Evolutionary conservation across 2,888 invertebrate species (phyloP), one percentile per base, ranked within the genome.

Genomic region (Eumerus sabulonum): DNA sequence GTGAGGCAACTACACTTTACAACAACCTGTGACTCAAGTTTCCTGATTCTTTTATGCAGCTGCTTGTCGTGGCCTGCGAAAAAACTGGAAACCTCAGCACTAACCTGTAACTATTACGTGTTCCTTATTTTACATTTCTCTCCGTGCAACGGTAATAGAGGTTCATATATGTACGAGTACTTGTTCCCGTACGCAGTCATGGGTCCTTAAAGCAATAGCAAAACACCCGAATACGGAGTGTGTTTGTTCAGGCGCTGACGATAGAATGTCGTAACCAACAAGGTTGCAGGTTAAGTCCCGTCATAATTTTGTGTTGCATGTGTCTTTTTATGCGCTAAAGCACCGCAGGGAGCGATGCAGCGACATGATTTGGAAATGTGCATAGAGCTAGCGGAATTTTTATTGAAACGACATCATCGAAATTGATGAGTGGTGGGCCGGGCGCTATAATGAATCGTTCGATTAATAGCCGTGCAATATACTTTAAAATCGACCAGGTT

Each of bases 1-100:
- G 51, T 35, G 44, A 54, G 16, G 42, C 42, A 48, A 17, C 42
- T 40, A 35, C 50, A 57, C 63, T 53, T 53, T 51, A 48, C 42
- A 12, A 35, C 60, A 76, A 76, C 76, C 66, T 76, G 76, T 35
- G 60, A 51, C 60, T 71, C 50, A 27, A 45, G 54, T 66, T 56
- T 45, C 44, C 12, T 18, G 18, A 14, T 14, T 18, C 44, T 27
- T 56, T 35, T 40, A 18, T 47, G 54, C 36, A 48, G 59, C 56
- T 66, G 60, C 27, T 54, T 67, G 56, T 60, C 16, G 40, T 19
- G 16, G 14, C 16, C 16, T 38, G 13, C 27, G 27, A 27, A 27
- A 27, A 2, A 45, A 45, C 40, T 42, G 35, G 36, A 14, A 35
- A 54, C 35, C 48, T 17, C 60, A 53, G 67, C 60, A 60, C n/a